A percentile compares a stretch with the other conserved stretches of the same genome.
Evolutionary conservation across 2,888 invertebrate genomes (phyloP).

Genomic region (Plebejus melissa): DNA sequence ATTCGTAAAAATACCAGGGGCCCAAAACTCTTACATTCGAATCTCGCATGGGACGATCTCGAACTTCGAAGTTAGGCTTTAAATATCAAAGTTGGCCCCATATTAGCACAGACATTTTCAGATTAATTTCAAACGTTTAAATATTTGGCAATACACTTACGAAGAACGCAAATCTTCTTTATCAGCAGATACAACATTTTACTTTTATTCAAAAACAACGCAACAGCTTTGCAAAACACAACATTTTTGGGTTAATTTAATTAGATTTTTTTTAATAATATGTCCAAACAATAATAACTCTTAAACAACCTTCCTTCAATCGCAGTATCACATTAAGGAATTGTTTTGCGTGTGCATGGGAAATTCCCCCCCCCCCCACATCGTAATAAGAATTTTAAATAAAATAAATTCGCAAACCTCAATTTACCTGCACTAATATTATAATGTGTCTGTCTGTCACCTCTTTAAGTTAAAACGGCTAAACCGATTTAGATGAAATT

Average conservation of each 20-base stretch:
- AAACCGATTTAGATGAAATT: too few species aligned
- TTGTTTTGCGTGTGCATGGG: constrained; percentile 3
- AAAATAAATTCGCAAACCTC: background rate
- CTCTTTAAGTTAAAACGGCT: too few species aligned
- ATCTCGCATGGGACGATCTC: too few species aligned
- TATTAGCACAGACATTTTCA: background rate
- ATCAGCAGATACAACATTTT: constrained; percentile 16
- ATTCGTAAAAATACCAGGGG: too few species aligned
- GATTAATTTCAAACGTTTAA: background rate
- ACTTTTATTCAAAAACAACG: background rate
- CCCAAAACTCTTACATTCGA: too few species aligned
- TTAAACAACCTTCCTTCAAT: background rate
- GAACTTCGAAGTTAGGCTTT: too few species aligned
- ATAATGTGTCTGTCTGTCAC: background rate
- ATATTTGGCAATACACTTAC: background rate
- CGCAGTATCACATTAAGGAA: background rate
- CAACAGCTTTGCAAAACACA: background rate
- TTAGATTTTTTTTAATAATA: background rate
- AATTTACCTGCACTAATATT: background rate
- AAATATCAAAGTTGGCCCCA: too few species aligned
- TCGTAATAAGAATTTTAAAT: background rate
- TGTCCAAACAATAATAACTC: background rate
- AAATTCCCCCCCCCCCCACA: background rate
- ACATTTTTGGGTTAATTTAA: background rate
- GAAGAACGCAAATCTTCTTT: constrained; percentile 18